These are phyloP conservation scores for Micrasema longulum DNA, from an alignment of 1,140 invertebrate species.

Conservation along the genomic window DNA sequence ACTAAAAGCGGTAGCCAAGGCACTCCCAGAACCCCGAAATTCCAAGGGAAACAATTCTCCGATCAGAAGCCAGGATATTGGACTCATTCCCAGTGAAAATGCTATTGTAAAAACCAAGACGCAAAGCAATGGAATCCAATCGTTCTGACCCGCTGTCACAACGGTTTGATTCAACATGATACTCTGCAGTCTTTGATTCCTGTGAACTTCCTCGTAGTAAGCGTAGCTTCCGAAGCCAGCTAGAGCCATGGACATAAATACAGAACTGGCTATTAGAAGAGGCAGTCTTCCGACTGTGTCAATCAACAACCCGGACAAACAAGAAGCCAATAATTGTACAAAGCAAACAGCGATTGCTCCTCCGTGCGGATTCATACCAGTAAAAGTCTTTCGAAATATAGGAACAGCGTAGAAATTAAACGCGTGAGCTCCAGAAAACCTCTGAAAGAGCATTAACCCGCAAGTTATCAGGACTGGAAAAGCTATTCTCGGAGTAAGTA, in stretches of 20 bases:
- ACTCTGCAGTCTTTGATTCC: slow-evolving; percentile 66
- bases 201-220: slow-evolving; percentile 77
- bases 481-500: slow-evolving; percentile 64
- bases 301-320: slow-evolving; percentile 83
- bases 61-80: slow-evolving; percentile 91
- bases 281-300: slow-evolving; percentile 86
- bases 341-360: slow-evolving; percentile 86
- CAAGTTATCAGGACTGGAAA: slow-evolving; percentile 84
- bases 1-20: slow-evolving; percentile 87
- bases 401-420: slow-evolving; percentile 89
- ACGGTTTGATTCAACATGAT: slow-evolving; percentile 64
- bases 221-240: slow-evolving; percentile 85
- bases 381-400: slow-evolving; percentile 84
- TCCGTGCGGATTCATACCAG: slow-evolving; percentile 86
- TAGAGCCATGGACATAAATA: slow-evolving; percentile 85
- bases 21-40: slow-evolving; percentile 86
- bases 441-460: slow-evolving; percentile 88
- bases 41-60: slow-evolving; percentile 91
- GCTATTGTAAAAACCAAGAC: slow-evolving; percentile 87
- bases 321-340: slow-evolving; percentile 82
- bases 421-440: slow-evolving; percentile 86
- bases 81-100: slow-evolving; percentile 90
- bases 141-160: slow-evolving; percentile 67
- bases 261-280: slow-evolving; percentile 81
- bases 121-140: slow-evolving; percentile 87